Evolutionary conservation across 2,113 vertebrate genomes (phyloP), one percentile per base, ranked within the genome.

Genomic region (Morphnarchus princeps): DNA sequence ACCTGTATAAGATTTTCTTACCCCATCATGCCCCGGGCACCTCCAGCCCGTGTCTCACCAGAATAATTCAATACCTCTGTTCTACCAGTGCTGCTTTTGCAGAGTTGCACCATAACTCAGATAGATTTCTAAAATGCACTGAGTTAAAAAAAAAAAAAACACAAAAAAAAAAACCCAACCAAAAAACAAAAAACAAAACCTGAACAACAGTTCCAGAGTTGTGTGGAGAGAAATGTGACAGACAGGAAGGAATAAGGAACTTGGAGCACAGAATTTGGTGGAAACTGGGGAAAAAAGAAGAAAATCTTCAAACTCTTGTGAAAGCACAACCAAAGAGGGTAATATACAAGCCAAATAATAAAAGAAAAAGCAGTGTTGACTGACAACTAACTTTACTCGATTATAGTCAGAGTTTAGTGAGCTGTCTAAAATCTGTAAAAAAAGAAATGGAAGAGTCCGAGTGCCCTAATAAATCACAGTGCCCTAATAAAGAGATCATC

Each of bases 181-280:
- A 3, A 9, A 12, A 34, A 15, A 0, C 3, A 3, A 9, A 12
- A 34, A 15, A 0, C 40, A 12, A 34, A 15, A 0, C 50, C 50
- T 29, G 15, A 26, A 54, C 52, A 54, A 54, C 2, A 47, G 24
- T 67, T 79, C 10, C 40, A n/a, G 4, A 32, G 12, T 6, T 74
- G 18, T 34, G 4, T 34, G n/a, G 52, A 80, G 34, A 82, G 25
- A 79, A 82, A 61, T 69, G 34, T 57, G 45, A 62, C 34, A 42
- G 17, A 1, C 8, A 3, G 36, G 28, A 36, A 79, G 18, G 25
- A n/a, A n/a, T 24, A 66, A 66, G 45, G 25, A 85, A 8, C 19
- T 16, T 31, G 24, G 13, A 91, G 10, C 4, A 79, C 3, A 66
- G n/a, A 47, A 74, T 59, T 38, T 59, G 9, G 42, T 12, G 17